Evolutionary conservation across 2,113 vertebrate species (phyloP).

Genomic region (Leptocoma aspasia): DNA sequence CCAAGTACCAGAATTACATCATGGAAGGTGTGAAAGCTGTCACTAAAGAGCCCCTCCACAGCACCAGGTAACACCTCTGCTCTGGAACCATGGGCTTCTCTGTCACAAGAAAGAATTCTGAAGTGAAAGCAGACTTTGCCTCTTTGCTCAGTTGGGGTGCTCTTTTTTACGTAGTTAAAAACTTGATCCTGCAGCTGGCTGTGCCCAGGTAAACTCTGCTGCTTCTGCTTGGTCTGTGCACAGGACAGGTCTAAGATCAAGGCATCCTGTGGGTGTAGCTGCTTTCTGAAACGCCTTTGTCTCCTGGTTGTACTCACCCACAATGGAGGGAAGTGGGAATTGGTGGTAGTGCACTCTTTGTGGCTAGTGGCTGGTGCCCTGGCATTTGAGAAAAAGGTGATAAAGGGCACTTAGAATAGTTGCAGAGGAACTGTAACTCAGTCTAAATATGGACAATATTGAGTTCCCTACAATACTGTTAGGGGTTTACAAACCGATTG

Average conservation of each 20-base stretch:
- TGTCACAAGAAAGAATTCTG: no score
- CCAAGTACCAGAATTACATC: slow-evolving; percentile 93
- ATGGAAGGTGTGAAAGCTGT: slow-evolving; percentile 92
- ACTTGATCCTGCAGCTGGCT: neutral
- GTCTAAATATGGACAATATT: neutral
- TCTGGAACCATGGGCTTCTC: neutral
- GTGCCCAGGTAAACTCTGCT: neutral
- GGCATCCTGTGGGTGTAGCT: neutral
- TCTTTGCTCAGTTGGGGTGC: neutral
- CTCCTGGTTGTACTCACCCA: neutral
- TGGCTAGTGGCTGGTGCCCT: neutral
- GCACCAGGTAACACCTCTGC: slow-evolving; percentile 75
- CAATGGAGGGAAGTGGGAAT: fast-evolving
- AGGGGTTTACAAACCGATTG: neutral
- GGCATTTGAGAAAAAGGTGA: neutral
- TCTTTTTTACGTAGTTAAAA: neutral
- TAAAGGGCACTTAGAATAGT: neutral
- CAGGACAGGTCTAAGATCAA: neutral
- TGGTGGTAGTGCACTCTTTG: neutral
- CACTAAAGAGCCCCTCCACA: slow-evolving; percentile 82
- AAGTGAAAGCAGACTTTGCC: neutral
- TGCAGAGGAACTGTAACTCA: neutral
- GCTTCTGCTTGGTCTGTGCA: neutral
- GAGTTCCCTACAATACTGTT: neutral
- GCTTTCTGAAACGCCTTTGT: neutral